Conservation (phyloP, 2,888 invertebrate species). For the Bombylius discolor region DNA sequence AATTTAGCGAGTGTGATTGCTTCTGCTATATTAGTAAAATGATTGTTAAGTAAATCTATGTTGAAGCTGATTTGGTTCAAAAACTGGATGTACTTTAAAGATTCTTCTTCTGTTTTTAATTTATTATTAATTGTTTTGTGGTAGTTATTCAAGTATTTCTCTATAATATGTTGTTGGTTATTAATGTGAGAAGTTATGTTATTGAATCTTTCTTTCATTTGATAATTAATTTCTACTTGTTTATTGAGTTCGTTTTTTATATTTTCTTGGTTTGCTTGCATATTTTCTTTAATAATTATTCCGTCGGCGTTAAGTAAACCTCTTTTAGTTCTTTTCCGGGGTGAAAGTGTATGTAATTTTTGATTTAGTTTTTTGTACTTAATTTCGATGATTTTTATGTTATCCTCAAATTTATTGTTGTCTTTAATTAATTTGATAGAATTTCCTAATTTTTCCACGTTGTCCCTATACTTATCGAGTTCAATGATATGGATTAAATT, state of each 20-base stretch:
- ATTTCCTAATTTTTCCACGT: not conserved
- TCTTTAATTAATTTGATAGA: not conserved
- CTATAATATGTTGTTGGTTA: conserved; percentile 8
- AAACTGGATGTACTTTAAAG: too few species aligned
- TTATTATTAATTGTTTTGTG: conserved; percentile 5
- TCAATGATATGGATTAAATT: too few species aligned
- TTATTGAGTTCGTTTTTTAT: not conserved
- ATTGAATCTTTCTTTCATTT: conserved; percentile 1
- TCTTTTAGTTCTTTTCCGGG: not conserved
- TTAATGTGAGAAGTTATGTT: conserved; percentile 1
- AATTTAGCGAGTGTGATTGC: too few species aligned
- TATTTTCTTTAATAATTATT: not conserved
- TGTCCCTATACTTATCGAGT: not conserved
- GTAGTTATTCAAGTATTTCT: conserved; percentile 2
- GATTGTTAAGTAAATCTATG: too few species aligned
- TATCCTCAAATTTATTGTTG: not conserved
- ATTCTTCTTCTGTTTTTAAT: too few species aligned
- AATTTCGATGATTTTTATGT: not conserved
- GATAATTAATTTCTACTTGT: not conserved
- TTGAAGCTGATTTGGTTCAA: too few species aligned
- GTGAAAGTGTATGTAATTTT: not conserved
- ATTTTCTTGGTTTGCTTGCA: not conserved
- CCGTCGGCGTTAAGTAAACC: conserved; percentile 1
- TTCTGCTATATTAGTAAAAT: too few species aligned
- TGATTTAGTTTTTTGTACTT: not conserved